A percentile compares a stretch with the other conserved stretches of the same genome.
phyloP scores from a whole-genome alignment of 2,888 invertebrate species.

The Acrobasis suavella region DNA sequence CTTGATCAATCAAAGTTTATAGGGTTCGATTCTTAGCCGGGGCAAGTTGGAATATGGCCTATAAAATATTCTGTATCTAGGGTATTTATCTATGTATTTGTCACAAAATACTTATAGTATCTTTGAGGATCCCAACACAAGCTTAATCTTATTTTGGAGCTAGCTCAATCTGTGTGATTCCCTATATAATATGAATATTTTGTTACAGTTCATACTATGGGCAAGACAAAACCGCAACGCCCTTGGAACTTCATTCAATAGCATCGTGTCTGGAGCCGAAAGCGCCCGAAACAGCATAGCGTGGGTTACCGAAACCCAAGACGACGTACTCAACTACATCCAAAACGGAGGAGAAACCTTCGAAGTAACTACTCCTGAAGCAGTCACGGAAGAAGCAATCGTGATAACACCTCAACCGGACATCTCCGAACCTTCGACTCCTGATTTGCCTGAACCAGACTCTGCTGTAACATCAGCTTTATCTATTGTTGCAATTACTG shows the following conservation, averaged over 20 bases:
- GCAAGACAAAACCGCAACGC: slow-evolving; percentile 37
- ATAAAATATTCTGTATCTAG: too few relatives aligned
- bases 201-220: slow-evolving; percentile 62
- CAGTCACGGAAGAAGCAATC: slow-evolving; percentile 28
- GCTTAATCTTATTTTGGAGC: too few relatives aligned
- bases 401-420: slow-evolving; percentile 36
- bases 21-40: too few relatives aligned
- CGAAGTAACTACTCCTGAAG: slow-evolving; percentile 30
- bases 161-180: background rate
- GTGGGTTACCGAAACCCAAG: slow-evolving; percentile 45
- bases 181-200: background rate
- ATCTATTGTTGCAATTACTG: slow-evolving; percentile 46
- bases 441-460: slow-evolving; percentile 43
- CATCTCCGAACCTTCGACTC: slow-evolving; percentile 49
- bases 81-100: too few relatives aligned
- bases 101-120: too few relatives aligned
- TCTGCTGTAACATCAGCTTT: slow-evolving; percentile 52
- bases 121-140: too few relatives aligned
- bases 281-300: slow-evolving; percentile 43
- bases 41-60: too few relatives aligned
- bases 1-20: too few relatives aligned
- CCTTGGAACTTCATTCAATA: slow-evolving; percentile 41
- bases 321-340: slow-evolving; percentile 54
- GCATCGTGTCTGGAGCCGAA: slow-evolving; percentile 42
- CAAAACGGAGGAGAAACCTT: slow-evolving; percentile 37